Evolutionary conservation across 2,797 vertebrate genomes (phyloP), one percentile per base, ranked within the genome.

Genomic region (Mus caroli): DNA sequence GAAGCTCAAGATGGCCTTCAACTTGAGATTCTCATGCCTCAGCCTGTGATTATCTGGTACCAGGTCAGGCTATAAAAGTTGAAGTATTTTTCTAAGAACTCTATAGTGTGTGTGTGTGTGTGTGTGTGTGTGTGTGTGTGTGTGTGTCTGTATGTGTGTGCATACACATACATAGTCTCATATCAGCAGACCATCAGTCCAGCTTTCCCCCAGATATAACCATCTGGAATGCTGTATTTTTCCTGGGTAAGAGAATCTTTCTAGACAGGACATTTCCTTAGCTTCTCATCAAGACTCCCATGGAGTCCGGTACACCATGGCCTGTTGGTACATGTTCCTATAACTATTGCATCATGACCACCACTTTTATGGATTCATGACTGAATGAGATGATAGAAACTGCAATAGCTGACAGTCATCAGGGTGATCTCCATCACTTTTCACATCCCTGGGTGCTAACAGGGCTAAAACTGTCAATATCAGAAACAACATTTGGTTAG

Each of bases 171-270:
- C 0, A 1, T 13, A 8, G 67, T 0, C 8, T 15, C 12, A 60
- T 43, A 0, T 89, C 37, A 75, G 58, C 24, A 82, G 76, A 95
- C 37, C 17, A 40, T 19, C 26, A 31, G 54, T 43, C 46, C 12
- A 34, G 24, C 58, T 92, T 34, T 80, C 89, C 28, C 56, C 90
- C 37, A 82, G 37, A 79, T 9, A 40, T 37, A 40, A 4, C 40
- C 9, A 5, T 37, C 40, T 64, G 54, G 4, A 86, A 62, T 60
- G 6, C 13, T 54, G 24, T 88, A n/a, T 69, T 85, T 34, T 96
- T 95, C 46, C 6, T 28, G 80, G 15, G 15, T 62, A 37, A 31
- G 37, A 43, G n/a, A 67, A 84, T 95, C 84, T n/a, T 85, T 93
- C 84, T 31, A 56, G 43, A 67, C 40, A 20, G 37, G 28, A n/a